Evolutionary conservation across 2,888 invertebrate genomes (phyloP).

Genomic region (Pristionchus exspectatus): DNA sequence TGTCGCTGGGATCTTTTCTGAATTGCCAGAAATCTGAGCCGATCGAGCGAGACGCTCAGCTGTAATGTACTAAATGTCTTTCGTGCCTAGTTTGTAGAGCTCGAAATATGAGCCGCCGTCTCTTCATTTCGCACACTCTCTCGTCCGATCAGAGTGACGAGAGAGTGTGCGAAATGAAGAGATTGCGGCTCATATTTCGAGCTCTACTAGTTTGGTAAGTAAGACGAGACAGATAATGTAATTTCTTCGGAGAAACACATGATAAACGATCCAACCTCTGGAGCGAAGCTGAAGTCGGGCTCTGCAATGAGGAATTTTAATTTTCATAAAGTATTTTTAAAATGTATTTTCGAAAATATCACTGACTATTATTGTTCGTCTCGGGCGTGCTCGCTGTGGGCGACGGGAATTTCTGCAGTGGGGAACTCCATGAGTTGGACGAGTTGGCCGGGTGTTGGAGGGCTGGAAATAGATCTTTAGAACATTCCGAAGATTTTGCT

Average conservation of each 20-base stretch:
- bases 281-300: conserved; percentile 16
- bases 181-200: too few species aligned
- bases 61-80: conserved; percentile 19
- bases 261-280: neutral
- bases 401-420: conserved; percentile 25
- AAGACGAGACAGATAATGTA: too few species aligned
- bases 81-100: too few species aligned
- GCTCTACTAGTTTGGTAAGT: too few species aligned
- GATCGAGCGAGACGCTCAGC: conserved; percentile 54
- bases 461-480: neutral
- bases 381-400: conserved; percentile 10
- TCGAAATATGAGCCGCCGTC: too few species aligned
- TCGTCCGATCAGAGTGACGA: too few species aligned
- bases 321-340: neutral
- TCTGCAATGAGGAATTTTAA: neutral
- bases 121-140: too few species aligned
- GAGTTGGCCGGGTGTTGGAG: conserved; percentile 31
- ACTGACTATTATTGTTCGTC: conserved; percentile 28
- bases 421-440: conserved; percentile 52
- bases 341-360: neutral
- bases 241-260: neutral
- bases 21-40: conserved; percentile 50
- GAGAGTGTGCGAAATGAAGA: too few species aligned
- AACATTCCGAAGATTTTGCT: neutral
- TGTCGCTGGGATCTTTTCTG: conserved; percentile 17